Evolutionary conservation across 1,140 invertebrate species (phyloP).

Genomic region (Camponotus pennsylvanicus): DNA sequence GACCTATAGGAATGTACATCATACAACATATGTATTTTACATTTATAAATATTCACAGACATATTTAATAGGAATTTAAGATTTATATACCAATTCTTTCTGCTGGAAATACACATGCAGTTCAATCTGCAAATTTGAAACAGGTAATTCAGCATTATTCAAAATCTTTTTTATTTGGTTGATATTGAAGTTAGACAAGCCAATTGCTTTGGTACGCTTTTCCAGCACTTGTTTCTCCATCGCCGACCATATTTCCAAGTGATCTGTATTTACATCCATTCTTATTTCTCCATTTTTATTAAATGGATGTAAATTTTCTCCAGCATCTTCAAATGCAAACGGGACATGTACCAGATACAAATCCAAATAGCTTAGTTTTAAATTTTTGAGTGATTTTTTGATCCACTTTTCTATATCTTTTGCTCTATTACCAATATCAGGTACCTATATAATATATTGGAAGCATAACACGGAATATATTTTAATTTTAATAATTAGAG

Average conservation of each 20-base stretch:
- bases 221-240: slow-evolving; percentile 90
- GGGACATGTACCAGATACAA: slow-evolving; percentile 90
- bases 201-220: slow-evolving; percentile 90
- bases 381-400: slow-evolving; percentile 87
- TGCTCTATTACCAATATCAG: slow-evolving; percentile 84
- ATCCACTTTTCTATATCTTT: slow-evolving; percentile 88
- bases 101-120: slow-evolving; percentile 90
- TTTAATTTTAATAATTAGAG: too few relatives aligned
- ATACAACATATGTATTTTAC: slow-evolving; percentile 12
- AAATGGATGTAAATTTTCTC: slow-evolving; percentile 84
- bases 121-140: slow-evolving; percentile 91
- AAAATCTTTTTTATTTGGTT: slow-evolving; percentile 90
- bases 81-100: slow-evolving; percentile 83
- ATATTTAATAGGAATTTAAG: background rate
- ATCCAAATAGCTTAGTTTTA: slow-evolving; percentile 90
- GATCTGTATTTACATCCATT: slow-evolving; percentile 90
- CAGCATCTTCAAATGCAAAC: slow-evolving; percentile 88
- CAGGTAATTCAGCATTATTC: slow-evolving; percentile 87
- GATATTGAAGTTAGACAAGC: slow-evolving; percentile 93
- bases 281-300: slow-evolving; percentile 88
- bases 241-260: slow-evolving; percentile 90
- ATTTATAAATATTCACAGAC: slow-evolving; percentile 12
- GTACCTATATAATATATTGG: slow-evolving; percentile 81
- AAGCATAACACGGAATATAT: too few relatives aligned
- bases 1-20: slow-evolving; percentile 78